Evolutionary conservation across 2,888 invertebrate genomes (phyloP).

Genomic region (Pedicia rivosa): DNA sequence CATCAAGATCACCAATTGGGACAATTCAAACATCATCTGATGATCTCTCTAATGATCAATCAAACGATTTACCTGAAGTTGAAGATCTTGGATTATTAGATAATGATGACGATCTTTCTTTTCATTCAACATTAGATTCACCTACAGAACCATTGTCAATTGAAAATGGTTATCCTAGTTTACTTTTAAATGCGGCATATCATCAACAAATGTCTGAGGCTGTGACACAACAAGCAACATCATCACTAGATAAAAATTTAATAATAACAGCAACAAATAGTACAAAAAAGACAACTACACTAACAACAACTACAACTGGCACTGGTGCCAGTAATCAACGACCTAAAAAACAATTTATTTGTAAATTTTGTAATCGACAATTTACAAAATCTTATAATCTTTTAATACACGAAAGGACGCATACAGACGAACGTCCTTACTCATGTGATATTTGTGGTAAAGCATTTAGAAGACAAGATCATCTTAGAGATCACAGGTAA

Average conservation of each 20-base stretch:
- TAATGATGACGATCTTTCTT: constrained; percentile 53
- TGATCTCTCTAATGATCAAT: background rate
- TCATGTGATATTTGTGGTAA: constrained; percentile 97
- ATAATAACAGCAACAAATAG: constrained; percentile 9
- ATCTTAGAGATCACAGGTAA: constrained; percentile 83
- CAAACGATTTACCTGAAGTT: constrained; percentile 45
- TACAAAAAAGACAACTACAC: constrained; percentile 10
- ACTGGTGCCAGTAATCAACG: constrained; percentile 30
- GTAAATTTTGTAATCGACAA: constrained; percentile 95
- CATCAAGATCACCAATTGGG: constrained; percentile 5
- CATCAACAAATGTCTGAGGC: constrained; percentile 30
- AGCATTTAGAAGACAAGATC: constrained; percentile 92
- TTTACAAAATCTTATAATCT: constrained; percentile 94
- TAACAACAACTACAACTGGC: constrained; percentile 14
- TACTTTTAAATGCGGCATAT: constrained; percentile 52
- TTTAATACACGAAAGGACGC: constrained; percentile 92
- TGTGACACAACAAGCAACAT: constrained; percentile 2
- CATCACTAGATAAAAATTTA: background rate
- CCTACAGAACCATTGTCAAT: constrained; percentile 35
- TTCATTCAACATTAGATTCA: constrained; percentile 35
- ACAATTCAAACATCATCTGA: background rate
- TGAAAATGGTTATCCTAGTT: constrained; percentile 52
- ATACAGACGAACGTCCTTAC: constrained; percentile 94
- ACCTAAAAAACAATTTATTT: constrained; percentile 97
- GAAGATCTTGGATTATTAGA: constrained; percentile 60